phyloP scores from a whole-genome alignment of 2,888 invertebrate genomes.

The Iselma pallidipennis region DNA sequence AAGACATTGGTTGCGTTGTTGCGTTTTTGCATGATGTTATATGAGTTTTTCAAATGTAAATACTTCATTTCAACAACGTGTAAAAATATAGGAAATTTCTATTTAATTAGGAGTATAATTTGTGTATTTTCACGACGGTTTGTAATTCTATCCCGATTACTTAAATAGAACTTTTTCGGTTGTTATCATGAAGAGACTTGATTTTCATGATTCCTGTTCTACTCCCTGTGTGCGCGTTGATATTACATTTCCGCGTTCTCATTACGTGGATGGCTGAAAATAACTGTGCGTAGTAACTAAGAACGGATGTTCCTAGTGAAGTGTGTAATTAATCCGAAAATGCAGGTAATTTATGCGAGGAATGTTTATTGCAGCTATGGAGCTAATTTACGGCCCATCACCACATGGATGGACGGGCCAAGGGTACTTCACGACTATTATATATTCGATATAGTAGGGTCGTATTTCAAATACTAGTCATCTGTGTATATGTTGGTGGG shows the following conservation, averaged over 20 bases:
- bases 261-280: slow-evolving; percentile 3
- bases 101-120: too few species aligned
- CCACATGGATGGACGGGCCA: slow-evolving; percentile 48
- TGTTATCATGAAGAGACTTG: slow-evolving; percentile 4
- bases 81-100: too few species aligned
- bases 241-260: slow-evolving; percentile 8
- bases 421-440: too few species aligned
- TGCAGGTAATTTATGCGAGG: slow-evolving; percentile 58
- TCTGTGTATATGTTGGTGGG: too few species aligned
- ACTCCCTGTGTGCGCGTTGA: slow-evolving; percentile 7
- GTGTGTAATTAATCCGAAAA: slow-evolving; percentile 59
- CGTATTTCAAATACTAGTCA: too few species aligned
- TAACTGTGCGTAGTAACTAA: slow-evolving; percentile 21
- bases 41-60: too few species aligned
- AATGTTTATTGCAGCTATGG: slow-evolving; percentile 57
- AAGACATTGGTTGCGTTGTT: too few species aligned
- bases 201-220: slow-evolving; percentile 1
- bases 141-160: too few species aligned
- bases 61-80: too few species aligned
- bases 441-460: too few species aligned
- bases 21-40: too few species aligned
- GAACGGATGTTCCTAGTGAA: slow-evolving; percentile 53
- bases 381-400: slow-evolving; percentile 58
- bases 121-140: too few species aligned
- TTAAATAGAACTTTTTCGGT: background rate